Evolutionary conservation across 2,113 vertebrate genomes (phyloP), one percentile per base, ranked within the genome.

Genomic region (Bucco capensis): DNA sequence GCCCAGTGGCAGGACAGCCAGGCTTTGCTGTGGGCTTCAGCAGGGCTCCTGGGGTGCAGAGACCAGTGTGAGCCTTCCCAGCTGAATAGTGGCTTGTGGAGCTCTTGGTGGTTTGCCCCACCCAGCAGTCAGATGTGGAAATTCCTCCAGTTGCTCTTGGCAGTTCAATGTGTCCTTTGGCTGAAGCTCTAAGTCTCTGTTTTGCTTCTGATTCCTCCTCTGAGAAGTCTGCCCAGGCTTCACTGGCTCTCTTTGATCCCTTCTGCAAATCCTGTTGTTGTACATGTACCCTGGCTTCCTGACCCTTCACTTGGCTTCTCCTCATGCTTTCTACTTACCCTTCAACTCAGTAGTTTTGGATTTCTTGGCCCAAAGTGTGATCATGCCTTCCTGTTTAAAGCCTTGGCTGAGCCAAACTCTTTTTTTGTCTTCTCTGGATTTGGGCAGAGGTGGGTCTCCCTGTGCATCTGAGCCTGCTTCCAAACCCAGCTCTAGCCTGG

Each of bases 131-230:
- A 73, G 58, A n/a, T 3, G 35, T 69, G 58, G 79, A 82, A 92
- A 62, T 40, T 35, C 27, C 72, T 90, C 83, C 79, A 46, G 78
- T 70, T 91, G 79, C 62, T 85, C 79, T 88, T 91, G 90, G 90
- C 72, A 46, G 67, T 69, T 83, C 6, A 1, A 0, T 57, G 67
- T 79, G 71, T 79, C 57, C 74, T 54, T 95, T 91, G 90, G 93
- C 82, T 44, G 46, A 31, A 75, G 74, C 53, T 65, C 1, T 27
- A 27, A 56, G 51, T 72, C 53, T 85, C 58, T 88, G 40, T 76
- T 89, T 76, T 76, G 54, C 67, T 79, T 61, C 85, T 88, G 75
- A 49, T 83, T 85, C 54, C 58, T 61, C 19, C 44, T 42, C 44
- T 1, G 5, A 18, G 17, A 42, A n/a, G 24, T 33, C 58, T 75